Evolutionary conservation across 2,797 vertebrate genomes (phyloP).

Genomic region (Siniperca scherzeri): DNA sequence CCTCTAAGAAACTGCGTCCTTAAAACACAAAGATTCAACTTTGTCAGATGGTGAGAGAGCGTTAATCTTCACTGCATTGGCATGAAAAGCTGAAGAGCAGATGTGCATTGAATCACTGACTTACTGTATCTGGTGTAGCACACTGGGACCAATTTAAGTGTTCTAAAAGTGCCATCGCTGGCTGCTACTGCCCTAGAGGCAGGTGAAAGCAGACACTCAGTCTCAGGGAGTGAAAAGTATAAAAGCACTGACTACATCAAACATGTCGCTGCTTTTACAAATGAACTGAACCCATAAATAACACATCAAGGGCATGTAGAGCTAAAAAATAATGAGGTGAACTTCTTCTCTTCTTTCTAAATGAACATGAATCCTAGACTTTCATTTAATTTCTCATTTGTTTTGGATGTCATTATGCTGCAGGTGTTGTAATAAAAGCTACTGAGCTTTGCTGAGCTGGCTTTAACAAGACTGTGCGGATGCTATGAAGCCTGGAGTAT

Average conservation of each 20-base stretch:
- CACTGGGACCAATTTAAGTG: not conserved
- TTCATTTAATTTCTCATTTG: no score
- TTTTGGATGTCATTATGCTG: no score
- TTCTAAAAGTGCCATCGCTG: not conserved
- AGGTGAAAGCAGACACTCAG: not conserved
- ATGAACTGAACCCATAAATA: constrained; percentile 21
- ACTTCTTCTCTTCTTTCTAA: not conserved
- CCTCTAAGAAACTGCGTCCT: constrained; percentile 33
- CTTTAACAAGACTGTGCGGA: no score
- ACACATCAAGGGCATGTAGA: not conserved
- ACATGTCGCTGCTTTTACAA: not conserved
- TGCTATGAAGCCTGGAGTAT: no score
- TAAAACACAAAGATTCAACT: constrained; percentile 18
- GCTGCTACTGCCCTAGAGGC: no score
- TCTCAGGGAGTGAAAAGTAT: not conserved
- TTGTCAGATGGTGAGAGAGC: constrained; percentile 31
- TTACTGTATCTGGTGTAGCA: not conserved
- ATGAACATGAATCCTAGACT: not conserved
- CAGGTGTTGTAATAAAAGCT: no score
- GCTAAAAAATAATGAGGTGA: not conserved
- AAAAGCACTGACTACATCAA: not conserved
- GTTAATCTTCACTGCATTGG: constrained; percentile 35
- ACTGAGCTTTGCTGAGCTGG: no score
- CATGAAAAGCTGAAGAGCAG: constrained; percentile 36
- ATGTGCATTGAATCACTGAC: constrained; percentile 25